phyloP scores from a whole-genome alignment of 2,113 vertebrate species.

The Tragulus kanchil region DNA sequence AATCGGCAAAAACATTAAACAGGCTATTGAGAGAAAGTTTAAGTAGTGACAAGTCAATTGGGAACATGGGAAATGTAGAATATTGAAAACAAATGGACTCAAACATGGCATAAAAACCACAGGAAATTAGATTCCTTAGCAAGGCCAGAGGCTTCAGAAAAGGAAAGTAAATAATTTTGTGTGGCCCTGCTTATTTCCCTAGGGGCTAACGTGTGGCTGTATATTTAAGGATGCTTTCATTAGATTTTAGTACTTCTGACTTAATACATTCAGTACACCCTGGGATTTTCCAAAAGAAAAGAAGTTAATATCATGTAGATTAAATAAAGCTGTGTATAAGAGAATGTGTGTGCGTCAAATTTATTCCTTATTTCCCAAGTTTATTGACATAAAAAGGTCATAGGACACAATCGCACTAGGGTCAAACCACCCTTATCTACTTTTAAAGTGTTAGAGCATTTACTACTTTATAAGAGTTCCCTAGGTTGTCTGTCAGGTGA shows the following conservation, averaged over 20 bases:
- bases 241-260: slow-evolving; percentile 50
- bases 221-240: slow-evolving; percentile 59
- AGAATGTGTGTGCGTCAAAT: neutral
- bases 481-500: neutral
- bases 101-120: slow-evolving; percentile 3
- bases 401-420: neutral
- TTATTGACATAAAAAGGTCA: neutral
- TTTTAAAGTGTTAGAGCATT: neutral
- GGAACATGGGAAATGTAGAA: slow-evolving; percentile 28
- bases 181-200: slow-evolving; percentile 59
- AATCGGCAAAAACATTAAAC: slow-evolving; percentile 66
- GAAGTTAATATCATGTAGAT: neutral
- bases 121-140: slow-evolving; percentile 13
- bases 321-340: neutral
- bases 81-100: neutral
- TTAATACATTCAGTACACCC: slow-evolving; percentile 55
- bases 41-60: slow-evolving; percentile 29
- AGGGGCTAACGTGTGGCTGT: neutral
- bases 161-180: slow-evolving; percentile 49
- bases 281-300: slow-evolving; percentile 51
- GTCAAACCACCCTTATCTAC: neutral
- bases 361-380: slow-evolving; percentile 3
- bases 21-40: slow-evolving; percentile 42
- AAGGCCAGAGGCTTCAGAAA: slow-evolving; percentile 35
- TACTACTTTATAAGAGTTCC: neutral